These are phyloP conservation scores for Temnothorax longispinosus DNA, from an alignment of 1,140 invertebrate species.

Conservation along the genomic window DNA sequence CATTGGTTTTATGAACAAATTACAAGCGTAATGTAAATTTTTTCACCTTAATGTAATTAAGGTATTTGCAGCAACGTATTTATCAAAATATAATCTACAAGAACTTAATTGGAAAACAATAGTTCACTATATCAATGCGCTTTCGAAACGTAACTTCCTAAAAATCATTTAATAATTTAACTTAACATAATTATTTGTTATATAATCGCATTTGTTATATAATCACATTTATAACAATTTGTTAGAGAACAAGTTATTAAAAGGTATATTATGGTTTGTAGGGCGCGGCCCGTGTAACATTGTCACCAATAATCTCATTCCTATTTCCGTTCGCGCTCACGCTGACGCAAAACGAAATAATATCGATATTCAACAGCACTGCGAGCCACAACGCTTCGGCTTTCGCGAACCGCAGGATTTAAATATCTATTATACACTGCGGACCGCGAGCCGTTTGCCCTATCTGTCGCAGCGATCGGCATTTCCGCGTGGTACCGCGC, in stretches of 20 bases:
- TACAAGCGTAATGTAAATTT: background rate
- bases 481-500: constrained; percentile 40
- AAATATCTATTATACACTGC: constrained; percentile 82
- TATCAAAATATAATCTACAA: background rate
- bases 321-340: constrained; percentile 31
- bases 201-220: background rate
- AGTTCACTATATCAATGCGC: background rate
- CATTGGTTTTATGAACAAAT: background rate
- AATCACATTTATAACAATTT: constrained; percentile 15
- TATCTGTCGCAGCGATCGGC: constrained; percentile 64
- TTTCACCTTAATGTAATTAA: background rate
- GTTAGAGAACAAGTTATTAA: background rate
- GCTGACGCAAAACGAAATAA: constrained; percentile 74
- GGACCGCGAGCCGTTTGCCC: constrained; percentile 55
- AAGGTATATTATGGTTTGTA: background rate
- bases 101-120: background rate
- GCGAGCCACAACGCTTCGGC: constrained; percentile 57
- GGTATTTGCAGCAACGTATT: background rate
- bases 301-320: constrained; percentile 18
- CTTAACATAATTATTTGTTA: background rate
- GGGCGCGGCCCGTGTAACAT: background rate
- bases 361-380: constrained; percentile 78
- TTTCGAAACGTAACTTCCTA: background rate
- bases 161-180: background rate
- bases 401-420: constrained; percentile 81